Conservation (phyloP, 2,797 vertebrate species). For the Tokudaia muenninki region DNA sequence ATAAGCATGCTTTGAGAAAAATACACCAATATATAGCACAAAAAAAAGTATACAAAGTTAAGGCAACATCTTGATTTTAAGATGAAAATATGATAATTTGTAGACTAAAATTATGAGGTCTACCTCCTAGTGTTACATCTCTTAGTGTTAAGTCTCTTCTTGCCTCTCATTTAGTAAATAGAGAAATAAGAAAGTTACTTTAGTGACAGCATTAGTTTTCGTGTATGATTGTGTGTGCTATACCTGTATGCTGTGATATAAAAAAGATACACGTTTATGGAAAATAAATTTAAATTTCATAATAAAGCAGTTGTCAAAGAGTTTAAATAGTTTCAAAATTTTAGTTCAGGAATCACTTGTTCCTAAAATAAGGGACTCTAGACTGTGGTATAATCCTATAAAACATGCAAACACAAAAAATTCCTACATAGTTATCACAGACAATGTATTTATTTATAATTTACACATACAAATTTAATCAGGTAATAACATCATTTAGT, state of each 20-base stretch:
- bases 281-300: conserved; percentile 44
- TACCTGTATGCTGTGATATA: not conserved
- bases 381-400: not conserved
- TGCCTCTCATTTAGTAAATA: not conserved
- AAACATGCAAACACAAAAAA: not conserved
- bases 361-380: conserved; percentile 36
- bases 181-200: not conserved
- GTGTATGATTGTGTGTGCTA: not conserved
- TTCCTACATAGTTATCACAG: not conserved
- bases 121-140: not conserved
- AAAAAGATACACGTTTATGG: not conserved
- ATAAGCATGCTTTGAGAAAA: not conserved
- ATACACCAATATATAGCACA: not conserved
- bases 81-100: not conserved
- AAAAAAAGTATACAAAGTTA: not conserved
- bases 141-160: not conserved
- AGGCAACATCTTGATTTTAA: not conserved
- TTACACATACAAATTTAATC: conserved; percentile 39
- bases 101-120: not conserved
- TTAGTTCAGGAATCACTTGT: conserved; percentile 41
- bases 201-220: not conserved
- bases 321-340: not conserved
- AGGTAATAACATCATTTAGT: conserved; percentile 65
- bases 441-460: not conserved
- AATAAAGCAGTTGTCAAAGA: not conserved